Evolutionary conservation across 2,797 vertebrate species (phyloP).

Genomic region (Artibeus lituratus): DNA sequence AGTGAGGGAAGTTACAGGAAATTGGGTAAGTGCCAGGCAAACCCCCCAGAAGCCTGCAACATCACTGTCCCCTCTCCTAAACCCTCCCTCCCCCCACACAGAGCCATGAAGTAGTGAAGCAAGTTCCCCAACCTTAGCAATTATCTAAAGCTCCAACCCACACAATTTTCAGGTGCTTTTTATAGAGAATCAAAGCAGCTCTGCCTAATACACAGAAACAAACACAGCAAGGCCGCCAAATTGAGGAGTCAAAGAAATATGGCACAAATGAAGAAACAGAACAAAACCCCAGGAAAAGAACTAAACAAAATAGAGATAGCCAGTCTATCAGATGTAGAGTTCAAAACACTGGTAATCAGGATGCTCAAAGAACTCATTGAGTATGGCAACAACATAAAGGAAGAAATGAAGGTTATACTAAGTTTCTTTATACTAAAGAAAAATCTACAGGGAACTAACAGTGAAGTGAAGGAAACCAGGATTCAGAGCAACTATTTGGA

Average conservation of each 20-base stretch:
- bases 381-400: neutral
- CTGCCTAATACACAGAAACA: neutral
- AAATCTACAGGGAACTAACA: neutral
- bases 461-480: neutral
- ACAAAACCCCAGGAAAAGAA: neutral
- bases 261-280: neutral
- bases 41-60: neutral
- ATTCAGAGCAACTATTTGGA: neutral
- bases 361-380: neutral
- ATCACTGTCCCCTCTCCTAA: neutral
- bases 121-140: neutral
- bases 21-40: neutral
- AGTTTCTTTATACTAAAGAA: neutral
- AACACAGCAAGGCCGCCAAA: neutral
- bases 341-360: neutral
- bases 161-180: neutral
- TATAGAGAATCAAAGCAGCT: neutral
- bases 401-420: neutral
- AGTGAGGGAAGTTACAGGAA: neutral
- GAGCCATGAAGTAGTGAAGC: too few species aligned
- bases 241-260: neutral
- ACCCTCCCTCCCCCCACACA: neutral
- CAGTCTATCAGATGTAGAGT: neutral
- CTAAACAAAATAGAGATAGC: neutral
- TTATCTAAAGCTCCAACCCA: neutral